Evolutionary conservation across 2,888 invertebrate species (phyloP), one percentile per base, ranked within the genome.

Genomic region (Drosophila kokeensis): DNA sequence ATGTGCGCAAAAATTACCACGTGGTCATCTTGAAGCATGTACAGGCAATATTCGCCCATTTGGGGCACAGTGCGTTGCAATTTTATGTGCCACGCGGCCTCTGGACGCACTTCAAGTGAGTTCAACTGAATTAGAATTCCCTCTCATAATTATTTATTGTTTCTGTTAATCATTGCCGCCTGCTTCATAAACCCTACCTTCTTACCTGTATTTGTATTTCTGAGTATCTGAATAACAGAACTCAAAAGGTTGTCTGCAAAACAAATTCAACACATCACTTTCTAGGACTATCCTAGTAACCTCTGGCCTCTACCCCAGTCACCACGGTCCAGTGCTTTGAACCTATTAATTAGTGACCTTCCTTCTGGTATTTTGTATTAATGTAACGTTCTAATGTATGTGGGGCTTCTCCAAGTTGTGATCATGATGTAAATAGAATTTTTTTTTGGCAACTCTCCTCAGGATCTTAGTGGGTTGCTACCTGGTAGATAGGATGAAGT

Each of bases 81-180:
- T 99, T 98, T 94, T 99, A 99, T 94, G 96, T 99, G 89, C 99
- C 99, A n/a, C 96, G 97, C 90, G 99, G 99, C 59, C 95, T 99
- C 82, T 99, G 99, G 99, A 97, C 97, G 91, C 98, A 99, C 94
- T 99, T 99, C 94, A 98, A 97, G 98, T 98, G 94, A 95, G 95
- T 85, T 4, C 6, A 7, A 18, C 11, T 2, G 2, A 30, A 0
- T 18, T 36, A 1, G 15, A 15, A 36, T 36, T 7, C 36, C 15
- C 6, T 36, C 15, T 15, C 15, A 36, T 15, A 36, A 15, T 7
- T 36, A 29, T 38, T 48, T 15, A 62, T 24, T 36, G 15, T 36
- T 36, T 7, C 7, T 15, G 36, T 36, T 15, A 36, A 36, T 36
- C 36, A 36, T 36, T 32, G 32, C 32, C 32, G 32, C 32, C 11